Conservation (phyloP, 2,888 invertebrate genomes). For the Eristalis arbustorum region DNA sequence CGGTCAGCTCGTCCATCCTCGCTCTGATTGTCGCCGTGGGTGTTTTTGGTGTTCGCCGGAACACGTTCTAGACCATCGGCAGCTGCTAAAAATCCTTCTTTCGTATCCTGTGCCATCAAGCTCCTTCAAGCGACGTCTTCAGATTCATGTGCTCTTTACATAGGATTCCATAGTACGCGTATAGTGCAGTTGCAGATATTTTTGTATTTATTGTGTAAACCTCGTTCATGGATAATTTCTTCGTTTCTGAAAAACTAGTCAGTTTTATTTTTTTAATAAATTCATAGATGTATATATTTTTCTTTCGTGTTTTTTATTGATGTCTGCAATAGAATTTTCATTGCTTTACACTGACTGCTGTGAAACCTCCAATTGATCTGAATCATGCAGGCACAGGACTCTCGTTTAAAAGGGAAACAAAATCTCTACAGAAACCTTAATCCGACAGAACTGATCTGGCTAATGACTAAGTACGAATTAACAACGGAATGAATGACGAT, state of each 20-base stretch:
- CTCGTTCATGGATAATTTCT: conserved; percentile 15
- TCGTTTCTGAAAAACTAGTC: conserved; percentile 43
- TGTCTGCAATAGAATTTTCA: neutral
- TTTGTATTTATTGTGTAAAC: conserved; percentile 24
- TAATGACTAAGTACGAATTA: neutral
- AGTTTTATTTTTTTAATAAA: conserved; percentile 26
- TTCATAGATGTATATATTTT: neutral
- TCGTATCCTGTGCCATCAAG: neutral
- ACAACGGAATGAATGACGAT: neutral
- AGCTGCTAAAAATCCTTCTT: neutral
- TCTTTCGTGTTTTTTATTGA: neutral
- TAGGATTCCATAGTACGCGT: conserved; percentile 1
- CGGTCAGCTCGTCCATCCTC: conserved; percentile 45
- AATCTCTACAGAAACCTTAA: neutral
- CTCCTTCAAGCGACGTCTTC: neutral
- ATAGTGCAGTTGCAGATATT: conserved; percentile 11
- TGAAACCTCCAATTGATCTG: neutral
- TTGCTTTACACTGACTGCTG: too few species aligned
- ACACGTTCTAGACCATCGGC: conserved; percentile 46
- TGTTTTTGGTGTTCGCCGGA: conserved; percentile 46
- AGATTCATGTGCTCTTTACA: conserved; percentile 7
- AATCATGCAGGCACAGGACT: neutral
- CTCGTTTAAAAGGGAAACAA: neutral
- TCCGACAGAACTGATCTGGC: neutral
- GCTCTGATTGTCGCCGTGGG: conserved; percentile 44